These are phyloP conservation scores for Drosophila auraria DNA, from an alignment of 1,140 invertebrate species.

Conservation along the genomic window DNA sequence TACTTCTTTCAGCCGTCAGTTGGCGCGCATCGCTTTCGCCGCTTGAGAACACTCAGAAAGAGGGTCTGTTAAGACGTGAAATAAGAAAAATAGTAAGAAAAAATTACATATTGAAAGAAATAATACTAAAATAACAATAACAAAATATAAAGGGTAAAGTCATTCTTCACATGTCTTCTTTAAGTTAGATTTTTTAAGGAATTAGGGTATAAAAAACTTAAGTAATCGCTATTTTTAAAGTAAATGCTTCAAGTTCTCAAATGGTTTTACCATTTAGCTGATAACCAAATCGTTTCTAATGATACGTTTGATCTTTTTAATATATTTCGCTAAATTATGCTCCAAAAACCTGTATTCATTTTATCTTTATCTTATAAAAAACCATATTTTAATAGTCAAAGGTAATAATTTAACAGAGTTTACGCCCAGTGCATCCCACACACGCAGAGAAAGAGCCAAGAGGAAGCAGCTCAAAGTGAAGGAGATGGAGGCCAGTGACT, in stretches of 20 bases:
- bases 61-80: not conserved
- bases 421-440: slow-evolving; percentile 4
- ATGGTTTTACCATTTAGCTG: too few relatives aligned
- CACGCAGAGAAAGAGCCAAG: not conserved
- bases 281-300: too few relatives aligned
- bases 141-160: too few relatives aligned
- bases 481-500: slow-evolving; percentile 4
- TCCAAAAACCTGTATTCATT: not conserved
- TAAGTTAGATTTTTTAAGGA: too few relatives aligned
- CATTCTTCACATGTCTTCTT: too few relatives aligned
- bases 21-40: slow-evolving; percentile 59
- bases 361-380: not conserved
- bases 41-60: slow-evolving; percentile 46
- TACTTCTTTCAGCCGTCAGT: slow-evolving; percentile 53
- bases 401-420: not conserved
- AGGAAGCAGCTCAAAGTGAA: slow-evolving; percentile 6
- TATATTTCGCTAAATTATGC: not conserved
- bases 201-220: too few relatives aligned
- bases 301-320: not conserved
- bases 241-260: too few relatives aligned
- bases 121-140: too few relatives aligned
- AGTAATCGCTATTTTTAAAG: too few relatives aligned
- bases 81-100: not conserved
- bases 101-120: not conserved
- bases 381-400: not conserved